Base-by-base conservation (phyloP, 2,888 invertebrate species). In the Tricholauxania praeusta region DNA sequence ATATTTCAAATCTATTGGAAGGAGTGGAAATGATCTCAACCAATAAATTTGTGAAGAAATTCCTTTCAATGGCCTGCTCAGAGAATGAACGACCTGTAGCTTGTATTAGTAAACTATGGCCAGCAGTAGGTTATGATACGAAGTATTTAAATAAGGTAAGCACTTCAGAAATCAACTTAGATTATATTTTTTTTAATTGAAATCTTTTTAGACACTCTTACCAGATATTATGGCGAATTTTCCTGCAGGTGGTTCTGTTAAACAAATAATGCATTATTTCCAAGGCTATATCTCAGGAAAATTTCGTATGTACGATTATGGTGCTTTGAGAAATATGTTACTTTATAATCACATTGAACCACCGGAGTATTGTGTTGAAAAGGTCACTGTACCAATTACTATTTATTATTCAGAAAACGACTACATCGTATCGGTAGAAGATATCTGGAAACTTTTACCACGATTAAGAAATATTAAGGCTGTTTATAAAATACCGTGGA, bases 181-280 rank as follows among this genome's bases (percentile, higher is more conserved):
- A 39, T 10, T 39, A 28, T 4, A 28, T 39, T 7, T 39, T 39
- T 39, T 39, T 32, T 71, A 52, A 75, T 75, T 69, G 72, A 60
- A 62, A 72, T 66, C n/a, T 53, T 77, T 76, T 8, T 59, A 82
- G 79, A 84, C 86, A 0, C 75, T 86, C 0, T 74, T 86, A 39
- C 85, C 84, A 7, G 87, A 86, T 32, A 77, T 86, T 64, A 82
- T 86, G 82, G 84, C 84, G 19, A 86, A 85, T 15, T 86, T 86
- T 75, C 86, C 86, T 2, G 83, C 84, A 1, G 86, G 86, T 2
- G 86, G 86, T 51, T 87, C 86, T 0, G 81, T 87, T 51, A 87
- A 87, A 63, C 86, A 87, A 77, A 77, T 86, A 32, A 86, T 86
- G 81, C 86, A 86, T 74, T 87, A 87, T 66, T 86, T 86, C 55